phyloP scores from a whole-genome alignment of 2,797 vertebrate genomes.

The Phalanger gymnotis region DNA sequence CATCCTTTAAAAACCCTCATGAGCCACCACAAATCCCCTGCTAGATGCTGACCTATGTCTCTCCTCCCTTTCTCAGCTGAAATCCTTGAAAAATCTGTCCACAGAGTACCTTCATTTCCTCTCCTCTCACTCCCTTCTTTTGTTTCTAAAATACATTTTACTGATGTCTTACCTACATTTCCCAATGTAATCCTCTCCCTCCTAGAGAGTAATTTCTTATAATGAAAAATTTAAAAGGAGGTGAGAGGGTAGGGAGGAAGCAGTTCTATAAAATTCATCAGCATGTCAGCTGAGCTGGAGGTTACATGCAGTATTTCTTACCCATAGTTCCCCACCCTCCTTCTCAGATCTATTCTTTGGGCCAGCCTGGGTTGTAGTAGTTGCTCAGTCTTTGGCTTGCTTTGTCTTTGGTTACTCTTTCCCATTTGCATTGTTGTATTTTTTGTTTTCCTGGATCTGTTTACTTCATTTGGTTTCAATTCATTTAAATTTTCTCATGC shows the following conservation, averaged over 20 bases:
- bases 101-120: background rate
- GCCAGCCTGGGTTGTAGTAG: too few relatives aligned
- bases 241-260: background rate
- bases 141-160: background rate
- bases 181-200: background rate
- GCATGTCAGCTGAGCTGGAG: background rate
- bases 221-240: background rate
- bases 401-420: background rate
- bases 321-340: background rate
- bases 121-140: background rate
- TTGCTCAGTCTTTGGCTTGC: too few relatives aligned
- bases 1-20: background rate
- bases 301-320: background rate
- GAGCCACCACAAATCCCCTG: background rate
- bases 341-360: too few relatives aligned
- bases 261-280: background rate
- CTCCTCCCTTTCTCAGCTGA: background rate
- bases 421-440: background rate
- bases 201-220: background rate
- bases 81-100: background rate
- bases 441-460: background rate
- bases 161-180: background rate
- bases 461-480: background rate
- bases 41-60: background rate
- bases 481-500: background rate